phyloP scores from a whole-genome alignment of 1,140 invertebrate species.

The Hetaerina americana region DNA sequence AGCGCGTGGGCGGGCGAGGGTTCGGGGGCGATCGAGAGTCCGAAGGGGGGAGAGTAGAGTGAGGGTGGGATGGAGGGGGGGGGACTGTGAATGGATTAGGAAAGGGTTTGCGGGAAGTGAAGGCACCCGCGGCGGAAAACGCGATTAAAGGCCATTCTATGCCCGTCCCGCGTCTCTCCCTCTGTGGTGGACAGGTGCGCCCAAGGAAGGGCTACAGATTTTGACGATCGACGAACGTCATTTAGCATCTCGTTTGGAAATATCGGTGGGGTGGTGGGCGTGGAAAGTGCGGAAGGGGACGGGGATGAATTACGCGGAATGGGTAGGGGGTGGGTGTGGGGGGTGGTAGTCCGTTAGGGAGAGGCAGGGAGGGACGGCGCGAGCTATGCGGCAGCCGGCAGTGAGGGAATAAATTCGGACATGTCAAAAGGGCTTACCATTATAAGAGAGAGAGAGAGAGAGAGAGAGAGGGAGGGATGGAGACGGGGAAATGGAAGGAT shows the following conservation, averaged over 20 bases:
- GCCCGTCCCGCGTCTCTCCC: not conserved
- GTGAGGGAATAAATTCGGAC: too few species aligned
- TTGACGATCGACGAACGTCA: not conserved
- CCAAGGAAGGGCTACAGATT: not conserved
- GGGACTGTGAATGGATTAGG: too few species aligned
- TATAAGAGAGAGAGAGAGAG: not conserved
- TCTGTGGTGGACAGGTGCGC: not conserved
- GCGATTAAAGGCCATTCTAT: not conserved
- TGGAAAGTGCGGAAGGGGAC: too few species aligned
- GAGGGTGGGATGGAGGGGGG: not conserved
- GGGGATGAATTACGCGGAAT: not conserved
- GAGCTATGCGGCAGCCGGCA: too few species aligned
- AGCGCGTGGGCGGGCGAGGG: not conserved
- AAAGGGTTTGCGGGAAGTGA: too few species aligned
- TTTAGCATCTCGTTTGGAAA: not conserved
- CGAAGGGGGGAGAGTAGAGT: not conserved
- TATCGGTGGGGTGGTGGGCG: too few species aligned
- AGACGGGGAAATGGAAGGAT: not conserved
- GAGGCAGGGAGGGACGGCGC: not conserved
- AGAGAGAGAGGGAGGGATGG: not conserved
- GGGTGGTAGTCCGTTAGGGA: too few species aligned
- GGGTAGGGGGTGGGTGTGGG: not conserved
- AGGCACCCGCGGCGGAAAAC: not conserved
- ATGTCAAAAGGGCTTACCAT: too few species aligned
- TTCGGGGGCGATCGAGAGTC: not conserved